phyloP scores from a whole-genome alignment of 2,113 vertebrate species.

The Eupsittula cactorum region DNA sequence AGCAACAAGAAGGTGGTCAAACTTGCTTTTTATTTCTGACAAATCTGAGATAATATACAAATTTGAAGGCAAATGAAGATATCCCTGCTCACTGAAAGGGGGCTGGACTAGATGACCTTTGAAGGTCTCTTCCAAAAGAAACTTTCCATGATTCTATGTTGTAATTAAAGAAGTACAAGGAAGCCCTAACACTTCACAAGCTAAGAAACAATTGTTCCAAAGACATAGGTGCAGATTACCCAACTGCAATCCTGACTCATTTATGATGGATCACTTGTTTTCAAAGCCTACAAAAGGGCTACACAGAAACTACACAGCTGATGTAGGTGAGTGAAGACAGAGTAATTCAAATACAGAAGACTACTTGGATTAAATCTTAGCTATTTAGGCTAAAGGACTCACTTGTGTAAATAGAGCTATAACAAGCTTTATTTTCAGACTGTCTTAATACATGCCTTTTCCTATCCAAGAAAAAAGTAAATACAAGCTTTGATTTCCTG shows the following conservation, averaged over 20 bases:
- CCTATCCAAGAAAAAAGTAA: not conserved
- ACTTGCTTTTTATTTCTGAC: not conserved
- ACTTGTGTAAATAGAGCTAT: not conserved
- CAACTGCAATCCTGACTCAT: not conserved
- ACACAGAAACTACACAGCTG: not conserved
- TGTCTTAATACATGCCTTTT: not conserved
- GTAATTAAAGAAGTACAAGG: not conserved
- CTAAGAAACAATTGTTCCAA: not conserved
- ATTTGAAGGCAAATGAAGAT: not conserved
- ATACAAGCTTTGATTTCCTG: not conserved
- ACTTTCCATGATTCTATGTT: not conserved
- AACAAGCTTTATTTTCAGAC: not conserved
- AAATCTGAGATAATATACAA: not conserved
- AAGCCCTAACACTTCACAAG: not conserved
- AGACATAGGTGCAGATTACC: not conserved
- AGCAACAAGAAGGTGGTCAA: not conserved
- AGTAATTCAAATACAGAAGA: not conserved
- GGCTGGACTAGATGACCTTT: not conserved
- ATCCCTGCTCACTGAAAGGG: not conserved
- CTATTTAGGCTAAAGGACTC: not conserved
- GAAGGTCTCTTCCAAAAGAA: not conserved
- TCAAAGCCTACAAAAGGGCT: not conserved
- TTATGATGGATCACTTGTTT: not conserved
- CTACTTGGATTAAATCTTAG: not conserved
- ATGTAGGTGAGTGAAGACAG: not conserved